Evolutionary conservation across 2,888 invertebrate genomes (phyloP), one percentile per base, ranked within the genome.

Genomic region (Epistrophe grossulariae): DNA sequence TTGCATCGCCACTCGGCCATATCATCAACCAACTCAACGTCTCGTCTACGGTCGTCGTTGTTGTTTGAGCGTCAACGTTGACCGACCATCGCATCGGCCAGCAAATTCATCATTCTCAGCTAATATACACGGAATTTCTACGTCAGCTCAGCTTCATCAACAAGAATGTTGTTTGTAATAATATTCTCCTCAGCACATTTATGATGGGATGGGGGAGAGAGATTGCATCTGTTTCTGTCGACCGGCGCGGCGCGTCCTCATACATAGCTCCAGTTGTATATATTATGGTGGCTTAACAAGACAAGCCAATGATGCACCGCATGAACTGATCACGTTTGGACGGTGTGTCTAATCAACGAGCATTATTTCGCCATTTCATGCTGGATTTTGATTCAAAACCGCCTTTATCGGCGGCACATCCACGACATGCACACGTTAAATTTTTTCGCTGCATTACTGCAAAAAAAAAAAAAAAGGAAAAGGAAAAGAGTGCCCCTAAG

Each of bases 291-390:
- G 28, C 40, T 35, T 72, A 59, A 72, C 72, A 72, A 70, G 70
- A 87, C 83, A 40, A 83, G 71, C 62, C 87, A 76, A 74, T 76
- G 78, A 79, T 82, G 79, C 71, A 62, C 79, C 68, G 73, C 55
- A 55, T 68, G 81, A 72, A 74, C 74, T 74, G 83, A 87, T 87
- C 87, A 87, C 87, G 87, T 83, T 83, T 83, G 87, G 43, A 57
- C 60, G 76, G 83, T 87, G 87, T 87, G 74, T 83, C 87, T 83
- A 87, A 87, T 87, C 87, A 87, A 87, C 87, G 83, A 87, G 87
- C 87, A 87, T 87, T 87, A 87, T 83, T 87, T 87, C 76, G 72
- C 79, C 87, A 83, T 87, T 87, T 87, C 87, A 87, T 87, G 87
- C 79, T 87, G 83, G 55, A 87, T 87, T 87, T 83, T 59, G 40